phyloP scores from a whole-genome alignment of 2,888 invertebrate genomes.

The Parelbella ahira region DNA sequence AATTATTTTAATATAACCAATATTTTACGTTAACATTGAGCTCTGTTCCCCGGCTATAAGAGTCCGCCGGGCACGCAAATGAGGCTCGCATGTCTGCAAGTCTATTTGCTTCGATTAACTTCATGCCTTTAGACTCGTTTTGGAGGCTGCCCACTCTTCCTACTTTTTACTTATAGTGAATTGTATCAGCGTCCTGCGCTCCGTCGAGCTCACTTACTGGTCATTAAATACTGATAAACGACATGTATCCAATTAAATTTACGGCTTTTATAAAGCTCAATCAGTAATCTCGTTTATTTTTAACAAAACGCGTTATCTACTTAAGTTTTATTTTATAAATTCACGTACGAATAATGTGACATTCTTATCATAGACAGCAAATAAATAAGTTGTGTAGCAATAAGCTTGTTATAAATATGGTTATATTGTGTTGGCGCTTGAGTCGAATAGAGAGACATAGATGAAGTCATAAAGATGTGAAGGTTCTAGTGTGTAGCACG shows the following conservation, averaged over 20 bases:
- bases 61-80: slow-evolving; percentile 27
- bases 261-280: slow-evolving; percentile 12
- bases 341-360: too few species aligned
- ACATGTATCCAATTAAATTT: slow-evolving; percentile 43
- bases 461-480: slow-evolving; percentile 30
- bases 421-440: background rate
- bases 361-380: too few species aligned
- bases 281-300: slow-evolving; percentile 4
- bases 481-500: slow-evolving; percentile 31
- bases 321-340: too few species aligned
- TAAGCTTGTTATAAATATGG: too few species aligned
- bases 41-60: slow-evolving; percentile 32
- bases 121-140: slow-evolving; percentile 34
- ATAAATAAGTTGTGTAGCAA: too few species aligned
- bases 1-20: slow-evolving; percentile 33
- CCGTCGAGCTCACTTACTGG: slow-evolving; percentile 34
- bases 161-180: slow-evolving; percentile 34
- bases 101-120: slow-evolving; percentile 39
- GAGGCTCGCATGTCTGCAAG: slow-evolving; percentile 30
- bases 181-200: slow-evolving; percentile 14
- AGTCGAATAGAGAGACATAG: slow-evolving; percentile 3
- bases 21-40: slow-evolving; percentile 28
- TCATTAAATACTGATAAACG: slow-evolving; percentile 49
- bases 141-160: slow-evolving; percentile 40
- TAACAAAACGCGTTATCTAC: slow-evolving; percentile 8